Evolutionary conservation across 2,888 invertebrate species (phyloP).

Genomic region (Pinctada fucata): DNA sequence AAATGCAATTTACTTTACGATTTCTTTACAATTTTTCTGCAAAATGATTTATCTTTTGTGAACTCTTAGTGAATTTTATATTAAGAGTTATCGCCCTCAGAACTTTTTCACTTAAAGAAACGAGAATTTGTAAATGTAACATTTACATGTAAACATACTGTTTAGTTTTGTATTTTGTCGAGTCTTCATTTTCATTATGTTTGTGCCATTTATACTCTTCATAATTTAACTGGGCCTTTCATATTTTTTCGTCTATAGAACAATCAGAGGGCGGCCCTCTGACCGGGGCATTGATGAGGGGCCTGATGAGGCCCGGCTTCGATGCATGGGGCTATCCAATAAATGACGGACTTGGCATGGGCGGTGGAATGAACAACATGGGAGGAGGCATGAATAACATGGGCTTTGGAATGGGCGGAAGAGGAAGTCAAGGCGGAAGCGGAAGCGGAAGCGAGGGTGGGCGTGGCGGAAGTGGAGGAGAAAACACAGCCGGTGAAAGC

Average conservation of each 20-base stretch:
- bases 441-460: constrained; percentile 1
- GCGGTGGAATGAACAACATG: constrained; percentile 3
- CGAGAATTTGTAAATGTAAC: too few relatives aligned
- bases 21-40: too few relatives aligned
- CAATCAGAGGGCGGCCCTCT: background rate
- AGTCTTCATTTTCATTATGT: too few relatives aligned
- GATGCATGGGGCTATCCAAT: constrained; percentile 36
- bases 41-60: too few relatives aligned
- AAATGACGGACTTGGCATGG: constrained; percentile 27
- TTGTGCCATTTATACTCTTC: background rate
- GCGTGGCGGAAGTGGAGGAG: constrained; percentile 10
- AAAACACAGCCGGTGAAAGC: constrained; percentile 6
- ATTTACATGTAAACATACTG: too few relatives aligned
- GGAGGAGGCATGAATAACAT: background rate
- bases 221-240: background rate
- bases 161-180: too few relatives aligned
- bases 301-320: background rate
- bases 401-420: background rate
- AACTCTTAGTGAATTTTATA: too few relatives aligned
- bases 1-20: too few relatives aligned
- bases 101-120: too few relatives aligned
- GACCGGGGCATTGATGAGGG: background rate
- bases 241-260: background rate
- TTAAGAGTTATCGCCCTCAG: too few relatives aligned
- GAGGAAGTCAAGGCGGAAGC: constrained; percentile 9